Percentiles rank a stretch among this genome's conserved stretches.
phyloP scores from a whole-genome alignment of 1,140 invertebrate species.

The Lepidurus arcticus region DNA sequence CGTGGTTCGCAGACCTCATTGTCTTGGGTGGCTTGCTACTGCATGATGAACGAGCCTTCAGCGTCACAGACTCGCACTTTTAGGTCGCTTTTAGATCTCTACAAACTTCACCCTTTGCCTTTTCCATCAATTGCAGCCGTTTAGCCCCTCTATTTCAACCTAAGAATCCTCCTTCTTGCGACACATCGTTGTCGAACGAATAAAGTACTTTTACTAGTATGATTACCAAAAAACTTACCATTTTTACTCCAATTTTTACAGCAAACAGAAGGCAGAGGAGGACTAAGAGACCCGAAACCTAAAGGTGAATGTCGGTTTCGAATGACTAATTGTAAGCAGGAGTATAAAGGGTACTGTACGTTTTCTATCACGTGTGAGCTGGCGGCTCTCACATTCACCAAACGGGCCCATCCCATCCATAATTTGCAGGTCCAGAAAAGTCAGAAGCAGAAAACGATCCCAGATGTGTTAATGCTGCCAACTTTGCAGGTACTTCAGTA shows the following conservation, averaged over 20 bases:
- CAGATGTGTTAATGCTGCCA: too few relatives aligned
- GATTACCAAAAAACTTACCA: too few relatives aligned
- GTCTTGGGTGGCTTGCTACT: constrained; percentile 2
- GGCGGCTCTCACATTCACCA: neutral
- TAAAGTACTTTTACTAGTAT: too few relatives aligned
- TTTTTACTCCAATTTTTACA: neutral
- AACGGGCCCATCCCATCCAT: neutral
- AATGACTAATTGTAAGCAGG: neutral
- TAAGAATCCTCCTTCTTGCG: neutral
- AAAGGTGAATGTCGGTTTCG: neutral
- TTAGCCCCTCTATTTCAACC: neutral
- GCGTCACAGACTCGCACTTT: neutral
- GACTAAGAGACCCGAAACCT: too few relatives aligned
- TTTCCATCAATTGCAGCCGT: neutral
- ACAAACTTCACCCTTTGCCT: neutral
- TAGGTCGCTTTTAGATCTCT: neutral
- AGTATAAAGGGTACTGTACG: neutral
- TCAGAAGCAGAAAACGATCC: too few relatives aligned
- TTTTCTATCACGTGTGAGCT: too few relatives aligned
- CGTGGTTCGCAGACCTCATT: neutral
- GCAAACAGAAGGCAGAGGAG: too few relatives aligned
- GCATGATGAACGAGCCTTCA: constrained; percentile 18
- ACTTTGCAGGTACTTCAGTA: too few relatives aligned
- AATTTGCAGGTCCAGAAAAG: too few relatives aligned
- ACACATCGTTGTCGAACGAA: too few relatives aligned